A percentile compares a stretch with the other conserved stretches of the same genome.
These are phyloP conservation scores for Zonitis immaculata DNA, from an alignment of 2,888 invertebrate species.

Conservation along the genomic window DNA sequence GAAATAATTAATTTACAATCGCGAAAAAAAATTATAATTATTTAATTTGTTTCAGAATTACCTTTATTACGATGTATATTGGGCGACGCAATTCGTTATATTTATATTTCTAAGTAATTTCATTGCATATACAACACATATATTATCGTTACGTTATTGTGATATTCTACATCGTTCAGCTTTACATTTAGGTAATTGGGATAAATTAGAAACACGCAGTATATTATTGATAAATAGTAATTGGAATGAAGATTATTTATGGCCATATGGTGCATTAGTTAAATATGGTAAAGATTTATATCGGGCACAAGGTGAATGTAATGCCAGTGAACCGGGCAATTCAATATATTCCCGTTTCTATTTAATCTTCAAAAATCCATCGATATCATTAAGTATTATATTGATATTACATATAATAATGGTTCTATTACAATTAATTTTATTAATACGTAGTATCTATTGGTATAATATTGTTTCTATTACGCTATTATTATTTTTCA, in stretches of 20 bases:
- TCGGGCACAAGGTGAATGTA: constrained; percentile 71
- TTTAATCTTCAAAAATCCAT: constrained; percentile 81
- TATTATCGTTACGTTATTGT: constrained; percentile 64
- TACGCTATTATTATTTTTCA: constrained; percentile 79
- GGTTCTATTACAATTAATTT: constrained; percentile 71
- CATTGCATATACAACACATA: constrained; percentile 69
- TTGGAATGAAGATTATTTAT: constrained; percentile 61
- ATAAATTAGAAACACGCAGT: constrained; percentile 48
- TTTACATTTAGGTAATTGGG: constrained; percentile 81
- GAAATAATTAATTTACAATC: constrained; percentile 25
- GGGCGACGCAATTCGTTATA: constrained; percentile 77
- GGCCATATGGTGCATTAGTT: constrained; percentile 71
- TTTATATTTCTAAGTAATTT: constrained; percentile 83
- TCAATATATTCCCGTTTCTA: constrained; percentile 77
- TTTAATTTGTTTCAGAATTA: constrained; percentile 49
- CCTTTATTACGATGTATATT: constrained; percentile 77
- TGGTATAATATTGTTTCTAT: constrained; percentile 92
- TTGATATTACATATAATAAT: constrained; percentile 66
- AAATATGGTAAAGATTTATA: constrained; percentile 69
- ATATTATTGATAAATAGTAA: constrained; percentile 38
- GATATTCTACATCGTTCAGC: constrained; percentile 89
- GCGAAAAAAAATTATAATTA: not conserved
- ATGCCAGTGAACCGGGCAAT: constrained; percentile 85
- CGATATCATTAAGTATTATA: constrained; percentile 67
- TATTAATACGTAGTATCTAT: constrained; percentile 73